phyloP scores from a whole-genome alignment of 2,797 vertebrate species.

The Diplodus puntazzo region DNA sequence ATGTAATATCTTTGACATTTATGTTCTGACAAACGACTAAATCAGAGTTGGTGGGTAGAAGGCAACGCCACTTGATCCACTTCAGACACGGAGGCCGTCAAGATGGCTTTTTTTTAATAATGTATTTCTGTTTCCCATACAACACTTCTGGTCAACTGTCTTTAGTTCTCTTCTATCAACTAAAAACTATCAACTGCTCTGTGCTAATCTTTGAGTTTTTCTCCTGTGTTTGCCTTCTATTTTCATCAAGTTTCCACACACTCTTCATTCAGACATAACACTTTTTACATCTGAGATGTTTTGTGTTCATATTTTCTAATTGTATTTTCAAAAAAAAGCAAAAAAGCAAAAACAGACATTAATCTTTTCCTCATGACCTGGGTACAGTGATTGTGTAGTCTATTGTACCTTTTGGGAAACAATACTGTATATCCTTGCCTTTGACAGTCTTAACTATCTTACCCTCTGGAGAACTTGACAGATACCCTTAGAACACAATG shows the following conservation, averaged over 20 bases:
- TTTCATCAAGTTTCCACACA: slow-evolving; percentile 78
- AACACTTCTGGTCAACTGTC: slow-evolving; percentile 47
- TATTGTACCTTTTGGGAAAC: slow-evolving; percentile 89
- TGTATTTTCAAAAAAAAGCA: slow-evolving; percentile 88
- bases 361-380: slow-evolving; percentile 86
- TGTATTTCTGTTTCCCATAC: slow-evolving; percentile 34
- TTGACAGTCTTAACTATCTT: slow-evolving; percentile 92
- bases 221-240: slow-evolving; percentile 80
- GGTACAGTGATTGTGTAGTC: slow-evolving; percentile 90
- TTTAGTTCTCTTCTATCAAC: slow-evolving; percentile 68
- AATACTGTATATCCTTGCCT: slow-evolving; percentile 91
- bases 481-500: slow-evolving; percentile 89
- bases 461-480: slow-evolving; percentile 90
- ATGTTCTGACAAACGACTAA: slow-evolving; percentile 57
- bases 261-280: slow-evolving; percentile 82
- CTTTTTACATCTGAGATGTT: slow-evolving; percentile 86
- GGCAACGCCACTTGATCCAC: slow-evolving; percentile 61
- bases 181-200: slow-evolving; percentile 70
- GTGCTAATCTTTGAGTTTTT: slow-evolving; percentile 64
- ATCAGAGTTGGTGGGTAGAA: slow-evolving; percentile 58
- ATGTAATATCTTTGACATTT: slow-evolving; percentile 60
- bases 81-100: slow-evolving; percentile 59
- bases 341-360: slow-evolving; percentile 77
- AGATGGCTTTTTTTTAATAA: slow-evolving; percentile 38
- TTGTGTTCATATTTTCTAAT: slow-evolving; percentile 89